These are phyloP conservation scores for Epinephelus coioides DNA, from an alignment of 2,797 vertebrate species.

Conservation along the genomic window DNA sequence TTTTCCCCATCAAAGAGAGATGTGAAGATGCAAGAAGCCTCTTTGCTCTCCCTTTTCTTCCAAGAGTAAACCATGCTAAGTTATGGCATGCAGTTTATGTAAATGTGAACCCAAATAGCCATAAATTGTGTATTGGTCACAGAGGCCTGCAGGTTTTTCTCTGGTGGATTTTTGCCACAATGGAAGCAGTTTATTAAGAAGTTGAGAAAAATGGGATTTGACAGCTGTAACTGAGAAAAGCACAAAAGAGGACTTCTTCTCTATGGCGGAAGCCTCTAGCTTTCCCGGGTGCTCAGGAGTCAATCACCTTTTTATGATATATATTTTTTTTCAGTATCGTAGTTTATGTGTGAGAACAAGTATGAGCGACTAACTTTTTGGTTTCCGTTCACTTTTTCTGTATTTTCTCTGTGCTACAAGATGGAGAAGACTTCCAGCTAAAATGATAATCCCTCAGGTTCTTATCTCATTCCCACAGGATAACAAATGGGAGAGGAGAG, in stretches of 20 bases:
- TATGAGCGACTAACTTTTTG: slow-evolving; percentile 33
- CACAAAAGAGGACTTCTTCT: slow-evolving; percentile 59
- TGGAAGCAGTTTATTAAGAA: slow-evolving; percentile 82
- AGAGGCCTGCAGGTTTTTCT: slow-evolving; percentile 65
- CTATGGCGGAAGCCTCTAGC: slow-evolving; percentile 42
- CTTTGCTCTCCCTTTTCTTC: slow-evolving; percentile 7
- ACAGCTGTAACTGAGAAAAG: slow-evolving; percentile 79
- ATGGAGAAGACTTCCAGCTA: slow-evolving; percentile 86
- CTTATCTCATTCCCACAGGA: slow-evolving; percentile 97
- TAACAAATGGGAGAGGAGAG: slow-evolving; percentile 97
- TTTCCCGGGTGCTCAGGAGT: slow-evolving; percentile 50
- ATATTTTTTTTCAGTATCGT: background rate
- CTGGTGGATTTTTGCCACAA: slow-evolving; percentile 68
- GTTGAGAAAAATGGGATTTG: slow-evolving; percentile 80
- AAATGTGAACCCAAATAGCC: slow-evolving; percentile 56
- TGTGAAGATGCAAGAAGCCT: slow-evolving; percentile 23
- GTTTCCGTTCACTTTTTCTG: slow-evolving; percentile 14
- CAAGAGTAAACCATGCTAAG: slow-evolving; percentile 24
- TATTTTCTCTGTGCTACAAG: slow-evolving; percentile 51
- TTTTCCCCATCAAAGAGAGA: background rate
- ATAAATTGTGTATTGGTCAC: slow-evolving; percentile 70
- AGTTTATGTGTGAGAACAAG: slow-evolving; percentile 1
- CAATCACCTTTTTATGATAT: slow-evolving; percentile 1
- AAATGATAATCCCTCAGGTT: slow-evolving; percentile 92
- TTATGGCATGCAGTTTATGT: slow-evolving; percentile 45